Evolutionary conservation across 1,140 invertebrate genomes (phyloP), one percentile per base, ranked within the genome.

Genomic region (Bicyclus anynana): DNA sequence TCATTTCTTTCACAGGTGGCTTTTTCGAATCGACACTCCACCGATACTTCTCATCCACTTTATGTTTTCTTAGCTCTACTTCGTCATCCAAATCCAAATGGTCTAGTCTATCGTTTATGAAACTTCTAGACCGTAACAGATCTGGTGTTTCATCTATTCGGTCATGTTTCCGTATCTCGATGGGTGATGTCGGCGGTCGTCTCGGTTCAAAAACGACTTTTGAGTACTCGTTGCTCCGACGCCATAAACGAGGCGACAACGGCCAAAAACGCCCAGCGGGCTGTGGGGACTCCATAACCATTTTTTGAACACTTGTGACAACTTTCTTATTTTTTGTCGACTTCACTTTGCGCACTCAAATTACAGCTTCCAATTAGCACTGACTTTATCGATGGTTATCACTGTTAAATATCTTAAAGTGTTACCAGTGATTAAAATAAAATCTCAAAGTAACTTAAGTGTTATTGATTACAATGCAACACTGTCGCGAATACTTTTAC

Each of bases 181-280:
- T 68, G 17, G 81, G 82, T 44, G 75, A 82, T 5, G 57, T 53
- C 5, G 80, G 76, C 7, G 81, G 81, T 72, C 79, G 77, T 68
- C 84, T 61, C n/a, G 83, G 81, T 44, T 85, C 84, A 69, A 85
- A 88, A 7, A 85, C 81, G 7, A 88, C 76, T 56, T 88, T 88
- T 10, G 84, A 83, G 38, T 84, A 88, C 20, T 88, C 85, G 54
- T 76, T 84, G 61, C 85, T 87, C 13, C 84, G 69, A 17, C 84
- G 72, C 84, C 84, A 87, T 17, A 87, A 63, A 13, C 80, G 72
- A 16, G 84, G 84, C 14, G 84, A 87, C 9, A 87, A 63, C 6
- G 84, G 84, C 84, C 84, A 87, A 54, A 87, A 86, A 5, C 80
- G 76, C 67, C 80, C 78, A 29, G 59, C 68, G 46, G 72, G 69